Conservation (phyloP, 2,888 invertebrate species). For the Euzetes globulus region DNA sequence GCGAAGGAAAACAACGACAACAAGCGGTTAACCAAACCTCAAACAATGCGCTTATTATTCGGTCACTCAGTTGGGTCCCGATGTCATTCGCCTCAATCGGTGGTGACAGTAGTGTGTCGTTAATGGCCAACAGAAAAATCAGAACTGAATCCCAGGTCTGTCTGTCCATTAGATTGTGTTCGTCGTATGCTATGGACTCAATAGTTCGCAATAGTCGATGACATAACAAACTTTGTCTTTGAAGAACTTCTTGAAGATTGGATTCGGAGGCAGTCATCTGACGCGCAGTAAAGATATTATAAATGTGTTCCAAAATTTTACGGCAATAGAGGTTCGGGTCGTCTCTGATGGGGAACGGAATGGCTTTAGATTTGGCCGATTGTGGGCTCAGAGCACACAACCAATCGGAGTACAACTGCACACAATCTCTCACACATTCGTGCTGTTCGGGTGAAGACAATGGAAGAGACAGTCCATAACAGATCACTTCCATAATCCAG, state of each 20-base stretch:
- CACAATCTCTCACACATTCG: constrained; percentile 89
- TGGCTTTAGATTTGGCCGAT: constrained; percentile 51
- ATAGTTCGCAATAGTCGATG: constrained; percentile 79
- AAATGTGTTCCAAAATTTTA: constrained; percentile 82
- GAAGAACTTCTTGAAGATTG: constrained; percentile 55
- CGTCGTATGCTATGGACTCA: constrained; percentile 64
- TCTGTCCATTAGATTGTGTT: constrained; percentile 65
- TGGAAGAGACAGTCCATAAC: constrained; percentile 82
- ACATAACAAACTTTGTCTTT: constrained; percentile 85
- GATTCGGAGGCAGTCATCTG: constrained; percentile 51
- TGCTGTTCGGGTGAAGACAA: constrained; percentile 63
- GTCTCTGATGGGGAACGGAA: constrained; percentile 78
- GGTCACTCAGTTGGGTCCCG: constrained; percentile 87
- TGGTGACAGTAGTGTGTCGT: constrained; percentile 80
- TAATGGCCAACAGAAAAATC: constrained; percentile 77
- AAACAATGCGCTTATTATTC: constrained; percentile 85
- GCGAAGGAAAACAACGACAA: constrained; percentile 79
- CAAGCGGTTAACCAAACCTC: constrained; percentile 76
- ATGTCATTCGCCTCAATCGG: constrained; percentile 82
- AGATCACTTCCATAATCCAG: constrained; percentile 71
- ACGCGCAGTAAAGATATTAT: constrained; percentile 87
- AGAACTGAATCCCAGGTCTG: constrained; percentile 87
- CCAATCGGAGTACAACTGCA: constrained; percentile 95
- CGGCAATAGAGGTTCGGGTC: constrained; percentile 83
- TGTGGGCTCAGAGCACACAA: constrained; percentile 71